phyloP scores from a whole-genome alignment of 2,113 vertebrate genomes.

The Daphoenositta chrysoptera region DNA sequence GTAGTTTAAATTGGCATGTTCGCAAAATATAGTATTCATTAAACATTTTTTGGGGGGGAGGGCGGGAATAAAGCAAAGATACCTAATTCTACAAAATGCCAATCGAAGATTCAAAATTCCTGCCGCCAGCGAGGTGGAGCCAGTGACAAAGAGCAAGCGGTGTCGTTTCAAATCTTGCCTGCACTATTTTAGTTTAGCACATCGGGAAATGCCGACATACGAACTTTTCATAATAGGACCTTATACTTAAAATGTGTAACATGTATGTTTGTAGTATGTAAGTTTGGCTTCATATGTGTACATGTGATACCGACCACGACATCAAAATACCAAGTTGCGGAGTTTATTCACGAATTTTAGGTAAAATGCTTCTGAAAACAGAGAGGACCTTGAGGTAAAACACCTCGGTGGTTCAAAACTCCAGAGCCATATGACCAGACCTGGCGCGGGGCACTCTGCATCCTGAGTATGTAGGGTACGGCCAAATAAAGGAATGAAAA shows the following conservation, averaged over 20 bases:
- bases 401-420: not conserved
- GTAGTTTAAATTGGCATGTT: not conserved
- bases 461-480: rapidly evolving
- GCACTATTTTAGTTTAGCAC: not conserved
- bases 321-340: rapidly evolving
- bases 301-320: rapidly evolving
- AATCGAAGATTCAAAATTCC: not conserved
- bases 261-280: not conserved
- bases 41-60: not conserved
- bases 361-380: not conserved
- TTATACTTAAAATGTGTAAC: rapidly evolving
- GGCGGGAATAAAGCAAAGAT: not conserved
- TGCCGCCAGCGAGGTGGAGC: not conserved
- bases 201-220: not conserved
- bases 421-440: rapidly evolving
- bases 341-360: not conserved
- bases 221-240: rapidly evolving
- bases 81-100: not conserved
- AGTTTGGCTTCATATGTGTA: not conserved
- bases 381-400: too few species aligned
- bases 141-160: not conserved
- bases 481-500: not conserved
- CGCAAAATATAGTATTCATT: not conserved
- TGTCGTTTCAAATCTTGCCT: too few species aligned
- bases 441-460: rapidly evolving